Percentiles rank a stretch among this genome's conserved stretches.
These are phyloP conservation scores for Pangasianodon hypophthalmus DNA, from an alignment of 2,113 vertebrate species.

Conservation along the genomic window DNA sequence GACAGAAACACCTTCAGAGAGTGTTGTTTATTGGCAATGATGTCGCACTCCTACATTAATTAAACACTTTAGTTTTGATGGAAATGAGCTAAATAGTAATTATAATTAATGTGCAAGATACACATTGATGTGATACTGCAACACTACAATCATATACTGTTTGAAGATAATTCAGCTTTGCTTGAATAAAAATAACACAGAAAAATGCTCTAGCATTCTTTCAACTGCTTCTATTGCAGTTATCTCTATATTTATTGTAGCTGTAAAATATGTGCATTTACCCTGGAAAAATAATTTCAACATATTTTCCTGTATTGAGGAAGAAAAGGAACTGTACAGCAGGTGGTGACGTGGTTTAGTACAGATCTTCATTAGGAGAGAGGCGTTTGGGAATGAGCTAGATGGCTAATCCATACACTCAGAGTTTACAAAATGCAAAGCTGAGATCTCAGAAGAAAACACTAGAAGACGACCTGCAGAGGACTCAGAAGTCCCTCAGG, in stretches of 20 bases:
- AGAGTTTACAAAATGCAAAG: slow-evolving; percentile 77
- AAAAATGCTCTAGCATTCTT: background rate
- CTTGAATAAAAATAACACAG: background rate
- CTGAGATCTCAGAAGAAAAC: slow-evolving; percentile 81
- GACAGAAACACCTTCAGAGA: slow-evolving; percentile 64
- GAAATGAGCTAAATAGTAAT: slow-evolving; percentile 49
- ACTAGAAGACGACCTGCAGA: slow-evolving; percentile 82
- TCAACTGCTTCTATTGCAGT: background rate
- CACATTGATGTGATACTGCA: slow-evolving; percentile 7
- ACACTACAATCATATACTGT: background rate
- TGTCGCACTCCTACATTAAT: slow-evolving; percentile 24
- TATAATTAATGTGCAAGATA: slow-evolving; percentile 43
- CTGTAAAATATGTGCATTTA: background rate
- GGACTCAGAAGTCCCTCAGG: slow-evolving; percentile 83
- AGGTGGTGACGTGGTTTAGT: background rate
- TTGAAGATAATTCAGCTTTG: background rate
- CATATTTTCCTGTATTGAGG: background rate
- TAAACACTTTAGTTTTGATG: slow-evolving; percentile 15
- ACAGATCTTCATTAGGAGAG: background rate
- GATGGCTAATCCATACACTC: slow-evolving; percentile 56
- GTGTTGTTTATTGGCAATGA: slow-evolving; percentile 37
- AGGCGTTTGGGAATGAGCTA: background rate
- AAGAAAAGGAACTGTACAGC: background rate
- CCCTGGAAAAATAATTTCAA: background rate
- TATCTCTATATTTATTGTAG: background rate